phyloP scores from a whole-genome alignment of 1,140 invertebrate species.

The Drosophila simulans region DNA sequence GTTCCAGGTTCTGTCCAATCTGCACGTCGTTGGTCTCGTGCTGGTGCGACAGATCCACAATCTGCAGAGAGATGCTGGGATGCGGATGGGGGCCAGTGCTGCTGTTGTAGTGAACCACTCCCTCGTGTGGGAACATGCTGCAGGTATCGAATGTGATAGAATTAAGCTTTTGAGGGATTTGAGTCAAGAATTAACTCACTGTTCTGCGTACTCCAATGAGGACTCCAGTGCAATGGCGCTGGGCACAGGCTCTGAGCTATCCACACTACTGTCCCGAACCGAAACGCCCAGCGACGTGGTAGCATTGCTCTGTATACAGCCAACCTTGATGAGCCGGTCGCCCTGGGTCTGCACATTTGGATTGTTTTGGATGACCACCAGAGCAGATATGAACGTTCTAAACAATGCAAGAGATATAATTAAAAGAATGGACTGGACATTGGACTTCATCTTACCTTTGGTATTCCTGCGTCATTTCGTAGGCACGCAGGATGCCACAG shows the following conservation, averaged over 20 bases:
- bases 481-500: constrained; percentile 77
- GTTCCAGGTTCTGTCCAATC: constrained; percentile 79
- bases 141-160: neutral
- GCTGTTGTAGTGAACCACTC: constrained; percentile 66
- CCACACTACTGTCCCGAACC: constrained; percentile 41
- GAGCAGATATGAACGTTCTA: constrained; percentile 87
- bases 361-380: constrained; percentile 89
- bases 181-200: constrained; percentile 32
- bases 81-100: constrained; percentile 48
- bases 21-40: constrained; percentile 77
- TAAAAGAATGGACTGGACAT: no score
- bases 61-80: constrained; percentile 72
- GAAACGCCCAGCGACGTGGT: constrained; percentile 31
- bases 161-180: no score
- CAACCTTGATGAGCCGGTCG: constrained; percentile 88
- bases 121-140: constrained; percentile 63
- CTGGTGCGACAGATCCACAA: constrained; percentile 76
- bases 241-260: constrained; percentile 59
- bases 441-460: constrained; percentile 44
- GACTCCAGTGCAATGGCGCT: constrained; percentile 77
- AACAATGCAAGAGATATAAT: constrained; percentile 29
- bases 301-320: constrained; percentile 86
- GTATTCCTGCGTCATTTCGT: constrained; percentile 74
- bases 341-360: constrained; percentile 88
- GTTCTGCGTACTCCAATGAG: constrained; percentile 71